Percentiles rank a stretch among this genome's conserved stretches.
phyloP scores from a whole-genome alignment of 2,797 vertebrate genomes.

The Merluccius polli region DNA sequence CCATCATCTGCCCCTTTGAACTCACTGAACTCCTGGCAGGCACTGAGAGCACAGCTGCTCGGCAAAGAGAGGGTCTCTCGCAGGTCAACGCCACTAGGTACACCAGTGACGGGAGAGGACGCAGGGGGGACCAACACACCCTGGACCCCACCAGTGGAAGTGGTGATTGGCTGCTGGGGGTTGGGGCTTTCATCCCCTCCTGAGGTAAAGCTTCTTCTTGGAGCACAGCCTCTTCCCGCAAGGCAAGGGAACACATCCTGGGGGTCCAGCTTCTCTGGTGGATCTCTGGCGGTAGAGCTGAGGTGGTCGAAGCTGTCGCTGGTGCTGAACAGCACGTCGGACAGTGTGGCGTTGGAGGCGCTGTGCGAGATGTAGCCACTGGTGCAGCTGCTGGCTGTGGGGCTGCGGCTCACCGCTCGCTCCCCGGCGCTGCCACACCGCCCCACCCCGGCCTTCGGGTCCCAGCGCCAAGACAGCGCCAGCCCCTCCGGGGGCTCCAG shows the following conservation, averaged over 20 bases:
- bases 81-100: constrained; percentile 49
- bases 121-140: constrained; percentile 16
- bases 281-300: constrained; percentile 69
- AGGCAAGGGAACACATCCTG: constrained; percentile 57
- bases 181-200: constrained; percentile 44
- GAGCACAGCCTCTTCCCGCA: constrained; percentile 41
- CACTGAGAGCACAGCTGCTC: constrained; percentile 51
- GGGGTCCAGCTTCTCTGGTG: constrained; percentile 51
- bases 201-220: constrained; percentile 73
- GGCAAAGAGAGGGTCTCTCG: constrained; percentile 43
- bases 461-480: constrained; percentile 27
- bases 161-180: constrained; percentile 30
- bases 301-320: constrained; percentile 93
- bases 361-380: constrained; percentile 98
- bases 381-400: constrained; percentile 93
- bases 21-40: constrained; percentile 86
- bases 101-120: constrained; percentile 46
- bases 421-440: constrained; percentile 54
- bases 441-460: constrained; percentile 37
- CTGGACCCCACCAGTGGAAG: constrained; percentile 16
- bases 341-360: constrained; percentile 92
- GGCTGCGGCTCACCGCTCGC: constrained; percentile 86
- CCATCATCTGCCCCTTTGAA: constrained; percentile 89
- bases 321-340: constrained; percentile 84
- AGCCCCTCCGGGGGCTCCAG: constrained; percentile 73